Evolutionary conservation across 2,113 vertebrate species (phyloP).

Genomic region (Varanus salvator): DNA sequence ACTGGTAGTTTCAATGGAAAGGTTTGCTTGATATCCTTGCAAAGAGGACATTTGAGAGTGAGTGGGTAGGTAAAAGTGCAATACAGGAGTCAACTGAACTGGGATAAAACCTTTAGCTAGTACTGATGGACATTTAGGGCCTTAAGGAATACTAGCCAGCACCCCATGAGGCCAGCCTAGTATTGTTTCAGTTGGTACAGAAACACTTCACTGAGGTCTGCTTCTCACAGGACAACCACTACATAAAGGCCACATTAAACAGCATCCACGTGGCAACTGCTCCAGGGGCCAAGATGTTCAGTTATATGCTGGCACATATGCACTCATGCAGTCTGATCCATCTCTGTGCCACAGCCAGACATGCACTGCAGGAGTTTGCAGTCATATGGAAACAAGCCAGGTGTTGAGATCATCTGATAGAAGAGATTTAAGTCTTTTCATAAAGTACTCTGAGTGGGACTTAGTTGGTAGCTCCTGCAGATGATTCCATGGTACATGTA

Average conservation of each 20-base stretch:
- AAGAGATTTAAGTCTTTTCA: neutral
- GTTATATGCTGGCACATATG: neutral
- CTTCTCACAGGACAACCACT: neutral
- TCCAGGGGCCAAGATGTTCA: neutral
- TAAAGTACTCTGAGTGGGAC: neutral
- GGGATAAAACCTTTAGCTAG: too few relatives aligned
- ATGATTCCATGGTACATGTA: neutral
- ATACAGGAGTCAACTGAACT: too few relatives aligned
- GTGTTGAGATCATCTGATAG: neutral
- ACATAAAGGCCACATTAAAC: neutral
- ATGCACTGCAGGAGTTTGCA: neutral
- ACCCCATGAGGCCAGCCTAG: too few relatives aligned
- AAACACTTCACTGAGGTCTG: neutral
- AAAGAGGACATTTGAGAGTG: too few relatives aligned
- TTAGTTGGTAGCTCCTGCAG: neutral
- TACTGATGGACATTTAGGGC: too few relatives aligned
- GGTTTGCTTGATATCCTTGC: too few relatives aligned
- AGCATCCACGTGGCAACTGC: neutral
- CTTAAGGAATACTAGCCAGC: too few relatives aligned
- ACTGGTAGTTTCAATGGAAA: too few relatives aligned
- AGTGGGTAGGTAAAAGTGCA: too few relatives aligned
- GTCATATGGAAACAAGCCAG: neutral
- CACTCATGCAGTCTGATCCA: neutral
- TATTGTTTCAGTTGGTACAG: too few relatives aligned
- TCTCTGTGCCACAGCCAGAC: neutral